phyloP scores from a whole-genome alignment of 2,797 vertebrate species.

The Psittacula echo region DNA sequence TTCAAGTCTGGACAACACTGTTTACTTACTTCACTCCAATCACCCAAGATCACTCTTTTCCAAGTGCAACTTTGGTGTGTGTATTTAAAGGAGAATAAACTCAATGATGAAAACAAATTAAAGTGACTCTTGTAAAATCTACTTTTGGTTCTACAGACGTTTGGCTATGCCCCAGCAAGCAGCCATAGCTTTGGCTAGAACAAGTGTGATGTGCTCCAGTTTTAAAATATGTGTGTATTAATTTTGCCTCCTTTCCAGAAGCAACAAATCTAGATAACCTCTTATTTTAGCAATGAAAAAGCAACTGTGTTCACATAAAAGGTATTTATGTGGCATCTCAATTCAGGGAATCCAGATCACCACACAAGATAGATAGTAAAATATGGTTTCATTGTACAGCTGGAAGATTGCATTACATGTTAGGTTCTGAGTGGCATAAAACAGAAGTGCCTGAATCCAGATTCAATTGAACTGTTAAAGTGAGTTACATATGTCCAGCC shows the following conservation, averaged over 20 bases:
- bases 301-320: background rate
- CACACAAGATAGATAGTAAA: background rate
- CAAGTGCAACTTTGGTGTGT: background rate
- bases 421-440: background rate
- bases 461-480: background rate
- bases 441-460: background rate
- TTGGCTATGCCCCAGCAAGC: rapidly evolving
- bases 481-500: background rate
- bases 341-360: background rate
- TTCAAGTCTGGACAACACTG: background rate
- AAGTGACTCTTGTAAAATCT: background rate
- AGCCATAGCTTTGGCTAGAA: background rate
- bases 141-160: background rate
- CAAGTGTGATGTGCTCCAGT: background rate
- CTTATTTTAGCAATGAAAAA: background rate
- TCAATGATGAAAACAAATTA: background rate
- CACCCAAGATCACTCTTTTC: background rate
- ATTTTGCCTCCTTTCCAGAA: background rate
- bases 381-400: background rate
- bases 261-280: background rate
- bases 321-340: background rate
- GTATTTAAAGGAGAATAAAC: background rate
- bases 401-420: background rate
- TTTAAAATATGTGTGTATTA: background rate
- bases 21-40: background rate